Evolutionary conservation across 92 coral and sea anemone species (phyloP).

Genomic region (Paragorgia papillata): DNA sequence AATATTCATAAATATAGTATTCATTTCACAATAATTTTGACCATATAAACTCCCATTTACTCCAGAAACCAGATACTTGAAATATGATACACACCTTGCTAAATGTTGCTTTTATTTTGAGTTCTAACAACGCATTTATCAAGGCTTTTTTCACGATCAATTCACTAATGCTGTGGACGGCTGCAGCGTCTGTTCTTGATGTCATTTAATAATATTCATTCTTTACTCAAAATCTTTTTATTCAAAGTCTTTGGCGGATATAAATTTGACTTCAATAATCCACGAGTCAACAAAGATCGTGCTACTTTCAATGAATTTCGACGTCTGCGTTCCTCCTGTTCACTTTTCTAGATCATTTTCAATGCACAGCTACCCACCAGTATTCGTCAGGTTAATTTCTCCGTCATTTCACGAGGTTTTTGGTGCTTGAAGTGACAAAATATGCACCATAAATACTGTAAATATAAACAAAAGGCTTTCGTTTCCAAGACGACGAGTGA

Average conservation of each 20-base stretch:
- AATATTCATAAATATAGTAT: too few species aligned
- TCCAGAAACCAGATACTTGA: too few species aligned
- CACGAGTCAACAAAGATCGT: not conserved
- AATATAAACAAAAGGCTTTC: not conserved
- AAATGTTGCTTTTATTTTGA: not conserved
- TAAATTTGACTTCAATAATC: not conserved
- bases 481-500: conserved; percentile 3
- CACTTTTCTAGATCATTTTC: not conserved
- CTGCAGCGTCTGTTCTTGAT: not conserved
- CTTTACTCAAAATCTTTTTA: too few species aligned
- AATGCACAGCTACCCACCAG: not conserved
- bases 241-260: too few species aligned
- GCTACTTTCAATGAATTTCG: not conserved
- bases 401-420: not conserved
- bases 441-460: not conserved
- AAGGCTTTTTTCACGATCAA: not conserved
- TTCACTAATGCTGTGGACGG: not conserved
- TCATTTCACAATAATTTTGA: too few species aligned
- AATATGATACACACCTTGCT: conserved; percentile 16
- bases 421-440: not conserved
- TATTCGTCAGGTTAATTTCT: not conserved
- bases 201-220: too few species aligned
- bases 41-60: too few species aligned
- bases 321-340: not conserved
- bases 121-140: conserved; percentile 13